Percentiles rank a stretch among this genome's conserved stretches.
Conservation (phyloP, 2,797 vertebrate species). For the Myoxocephalus aenaeus region DNA sequence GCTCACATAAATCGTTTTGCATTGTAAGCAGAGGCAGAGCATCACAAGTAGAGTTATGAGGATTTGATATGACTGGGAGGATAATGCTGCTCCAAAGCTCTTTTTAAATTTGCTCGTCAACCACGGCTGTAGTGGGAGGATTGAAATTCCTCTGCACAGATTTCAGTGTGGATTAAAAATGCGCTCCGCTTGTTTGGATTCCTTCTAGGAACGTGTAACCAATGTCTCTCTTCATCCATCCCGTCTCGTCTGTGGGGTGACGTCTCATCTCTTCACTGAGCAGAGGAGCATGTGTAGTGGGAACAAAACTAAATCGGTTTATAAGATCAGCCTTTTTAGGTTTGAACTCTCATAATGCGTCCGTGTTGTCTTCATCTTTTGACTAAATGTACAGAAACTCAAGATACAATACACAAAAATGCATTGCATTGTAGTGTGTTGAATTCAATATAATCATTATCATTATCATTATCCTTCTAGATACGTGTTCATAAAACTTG, state of each 20-base stretch:
- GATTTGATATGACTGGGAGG: slow-evolving; percentile 28
- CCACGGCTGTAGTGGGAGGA: slow-evolving; percentile 28
- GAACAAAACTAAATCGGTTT: not conserved
- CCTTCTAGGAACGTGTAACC: slow-evolving; percentile 59
- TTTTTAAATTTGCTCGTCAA: slow-evolving; percentile 46
- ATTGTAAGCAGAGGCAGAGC: slow-evolving; percentile 1
- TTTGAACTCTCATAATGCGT: not conserved
- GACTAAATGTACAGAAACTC: not conserved
- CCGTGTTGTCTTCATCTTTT: not conserved
- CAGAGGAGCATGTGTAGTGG: not conserved
- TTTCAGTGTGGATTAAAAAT: slow-evolving; percentile 61
- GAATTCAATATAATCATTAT: too few species aligned
- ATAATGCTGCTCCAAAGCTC: slow-evolving; percentile 39
- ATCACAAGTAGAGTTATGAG: slow-evolving; percentile 7
- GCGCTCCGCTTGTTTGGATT: slow-evolving; percentile 42
- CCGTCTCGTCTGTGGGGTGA: not conserved
- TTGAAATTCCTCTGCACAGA: slow-evolving; percentile 57
- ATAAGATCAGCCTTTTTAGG: not conserved
- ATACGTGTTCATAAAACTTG: not conserved
- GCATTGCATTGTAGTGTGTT: not conserved
- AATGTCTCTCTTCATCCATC: slow-evolving; percentile 13
- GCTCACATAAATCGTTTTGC: not conserved
- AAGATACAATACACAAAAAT: not conserved
- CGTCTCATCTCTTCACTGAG: not conserved
- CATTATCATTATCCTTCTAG: not conserved